These are phyloP conservation scores for Agrilus mali DNA, from an alignment of 2,888 invertebrate species.

Conservation along the genomic window DNA sequence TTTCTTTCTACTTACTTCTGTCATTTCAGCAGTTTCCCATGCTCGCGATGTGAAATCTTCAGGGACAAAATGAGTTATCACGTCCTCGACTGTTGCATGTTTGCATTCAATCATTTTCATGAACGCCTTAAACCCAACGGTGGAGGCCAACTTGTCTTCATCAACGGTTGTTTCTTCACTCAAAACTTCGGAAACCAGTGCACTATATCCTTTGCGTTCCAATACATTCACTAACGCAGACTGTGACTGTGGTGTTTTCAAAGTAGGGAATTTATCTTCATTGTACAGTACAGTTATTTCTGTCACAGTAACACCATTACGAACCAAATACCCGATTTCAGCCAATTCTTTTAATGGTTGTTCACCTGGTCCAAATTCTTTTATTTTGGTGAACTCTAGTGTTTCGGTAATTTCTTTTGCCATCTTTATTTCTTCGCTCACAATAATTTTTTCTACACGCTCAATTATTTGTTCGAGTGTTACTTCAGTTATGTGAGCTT, in stretches of 20 bases:
- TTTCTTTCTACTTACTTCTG: conserved; percentile 39
- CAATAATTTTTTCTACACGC: conserved; percentile 41
- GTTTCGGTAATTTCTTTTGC: conserved; percentile 65
- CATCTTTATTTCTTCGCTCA: conserved; percentile 44
- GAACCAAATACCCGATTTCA: conserved; percentile 65
- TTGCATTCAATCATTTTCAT: conserved; percentile 74
- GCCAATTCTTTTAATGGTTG: conserved; percentile 68
- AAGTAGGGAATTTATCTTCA: conserved; percentile 64
- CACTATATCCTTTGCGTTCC: conserved; percentile 70
- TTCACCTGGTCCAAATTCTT: conserved; percentile 71
- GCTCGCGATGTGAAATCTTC: conserved; percentile 72
- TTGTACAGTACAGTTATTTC: conserved; percentile 69
- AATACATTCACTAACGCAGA: conserved; percentile 74
- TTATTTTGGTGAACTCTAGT: conserved; percentile 58
- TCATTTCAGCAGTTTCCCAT: conserved; percentile 64
- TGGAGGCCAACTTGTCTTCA: conserved; percentile 63
- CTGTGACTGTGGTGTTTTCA: conserved; percentile 71
- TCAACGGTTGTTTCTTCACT: conserved; percentile 70
- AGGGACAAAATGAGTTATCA: conserved; percentile 68
- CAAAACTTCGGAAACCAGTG: conserved; percentile 67
- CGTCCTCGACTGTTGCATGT: conserved; percentile 71
- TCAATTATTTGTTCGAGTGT: conserved; percentile 43
- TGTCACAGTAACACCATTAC: conserved; percentile 60
- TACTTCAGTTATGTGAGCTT: conserved; percentile 34
- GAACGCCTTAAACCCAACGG: conserved; percentile 75